These are phyloP conservation scores for Dromas ardeola DNA, from an alignment of 2,113 vertebrate genomes.

Conservation along the genomic window DNA sequence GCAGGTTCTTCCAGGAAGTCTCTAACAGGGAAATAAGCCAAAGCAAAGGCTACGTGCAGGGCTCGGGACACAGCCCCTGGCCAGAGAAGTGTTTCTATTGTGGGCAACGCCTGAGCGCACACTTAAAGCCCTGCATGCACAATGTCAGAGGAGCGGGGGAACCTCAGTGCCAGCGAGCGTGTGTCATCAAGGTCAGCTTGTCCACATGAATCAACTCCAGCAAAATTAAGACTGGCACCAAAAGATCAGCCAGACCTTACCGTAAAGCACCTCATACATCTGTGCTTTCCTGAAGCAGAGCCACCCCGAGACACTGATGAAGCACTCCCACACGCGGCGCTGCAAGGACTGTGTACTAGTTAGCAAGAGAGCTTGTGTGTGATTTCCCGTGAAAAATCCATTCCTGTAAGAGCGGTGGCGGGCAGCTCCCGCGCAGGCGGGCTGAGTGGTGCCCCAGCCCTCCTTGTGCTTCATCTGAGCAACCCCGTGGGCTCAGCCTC, in stretches of 20 bases:
- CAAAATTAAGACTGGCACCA: background rate
- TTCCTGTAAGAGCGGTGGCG: background rate
- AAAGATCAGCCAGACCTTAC: background rate
- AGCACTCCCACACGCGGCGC: background rate
- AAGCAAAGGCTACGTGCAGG: background rate
- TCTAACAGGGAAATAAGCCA: background rate
- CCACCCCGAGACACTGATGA: accelerated
- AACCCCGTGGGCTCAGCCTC: accelerated
- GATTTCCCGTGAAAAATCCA: background rate
- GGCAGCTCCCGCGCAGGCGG: background rate
- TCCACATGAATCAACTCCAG: background rate
- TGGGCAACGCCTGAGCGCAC: background rate
- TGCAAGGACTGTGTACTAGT: background rate
- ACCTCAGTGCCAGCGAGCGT: background rate
- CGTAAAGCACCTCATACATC: background rate
- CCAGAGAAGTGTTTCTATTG: background rate
- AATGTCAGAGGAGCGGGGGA: background rate
- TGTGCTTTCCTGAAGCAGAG: background rate
- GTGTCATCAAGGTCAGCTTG: background rate
- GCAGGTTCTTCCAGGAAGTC: background rate
- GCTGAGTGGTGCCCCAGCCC: background rate
- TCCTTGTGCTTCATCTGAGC: background rate
- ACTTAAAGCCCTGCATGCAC: background rate
- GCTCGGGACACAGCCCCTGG: accelerated
- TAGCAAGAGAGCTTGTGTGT: background rate